These are phyloP conservation scores for Ypsolopha sequella DNA, from an alignment of 2,888 invertebrate genomes.

Conservation along the genomic window DNA sequence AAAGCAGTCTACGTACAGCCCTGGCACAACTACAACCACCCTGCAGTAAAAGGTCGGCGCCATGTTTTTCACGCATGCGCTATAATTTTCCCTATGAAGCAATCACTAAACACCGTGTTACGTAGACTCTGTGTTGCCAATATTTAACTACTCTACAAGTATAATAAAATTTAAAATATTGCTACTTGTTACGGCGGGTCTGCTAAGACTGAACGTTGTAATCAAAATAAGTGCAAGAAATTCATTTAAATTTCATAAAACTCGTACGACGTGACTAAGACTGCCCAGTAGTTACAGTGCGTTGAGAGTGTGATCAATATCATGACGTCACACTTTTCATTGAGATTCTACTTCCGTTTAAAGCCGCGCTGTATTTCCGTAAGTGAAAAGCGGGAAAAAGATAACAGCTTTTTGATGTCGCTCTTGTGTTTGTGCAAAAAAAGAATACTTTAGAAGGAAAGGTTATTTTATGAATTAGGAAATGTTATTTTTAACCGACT, in stretches of 20 bases:
- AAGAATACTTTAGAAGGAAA: too few species aligned
- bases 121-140: conserved; percentile 28
- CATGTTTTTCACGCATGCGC: conserved; percentile 65
- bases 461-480: too few species aligned
- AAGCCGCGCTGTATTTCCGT: background rate
- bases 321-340: conserved; percentile 44
- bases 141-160: background rate
- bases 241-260: background rate
- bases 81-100: conserved; percentile 30
- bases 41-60: conserved; percentile 50
- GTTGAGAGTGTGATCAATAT: conserved; percentile 50
- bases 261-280: background rate
- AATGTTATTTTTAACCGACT: too few species aligned
- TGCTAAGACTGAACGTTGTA: too few species aligned
- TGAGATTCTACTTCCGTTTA: background rate
- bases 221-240: too few species aligned
- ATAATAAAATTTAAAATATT: background rate
- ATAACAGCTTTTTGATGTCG: too few species aligned
- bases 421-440: too few species aligned
- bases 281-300: conserved; percentile 20
- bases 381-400: background rate
- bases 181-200: background rate
- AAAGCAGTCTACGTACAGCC: conserved; percentile 20
- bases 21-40: conserved; percentile 33
- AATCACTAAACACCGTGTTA: conserved; percentile 47